Base-by-base conservation (phyloP, 2,113 vertebrate genomes). In the Hepsetus odoe region DNA sequence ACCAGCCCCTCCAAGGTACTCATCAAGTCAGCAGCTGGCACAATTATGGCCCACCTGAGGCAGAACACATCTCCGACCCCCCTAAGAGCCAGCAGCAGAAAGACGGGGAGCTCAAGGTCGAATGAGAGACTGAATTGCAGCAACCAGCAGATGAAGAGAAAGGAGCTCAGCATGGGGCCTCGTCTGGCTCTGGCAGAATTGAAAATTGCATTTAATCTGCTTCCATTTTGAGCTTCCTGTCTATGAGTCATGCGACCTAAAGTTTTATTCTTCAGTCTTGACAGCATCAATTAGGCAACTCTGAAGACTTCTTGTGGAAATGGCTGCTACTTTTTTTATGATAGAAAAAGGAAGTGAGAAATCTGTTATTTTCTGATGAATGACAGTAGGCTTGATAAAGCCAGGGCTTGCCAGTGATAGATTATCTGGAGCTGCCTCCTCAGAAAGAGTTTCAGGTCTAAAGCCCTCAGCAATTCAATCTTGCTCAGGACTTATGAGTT, bases 181-280 rank as follows among this genome's bases (percentile, higher is more conserved):
- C 24, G 61, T 69, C 76, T 82, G 75, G 64, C 67, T 72, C 67
- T 68, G 68, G 77, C 72, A 58, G 76, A 79, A 79, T 76, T 68
- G 83, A 82, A 84, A 81, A 84, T 72, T 81, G 66, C 83, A 68
- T 72, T 81, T 75, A 82, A 81, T 79, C 53, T 78, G 65, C 65
- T 62, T 74, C 67, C 75, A 71, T 62, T 61, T 74, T 68, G 28
- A 67, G 72, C 40, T 78, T 84, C 44, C 83, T 62, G 51, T 53
- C 26, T 44, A 40, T 64, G 66, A 71, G 69, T 81, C 66, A 56
- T 9, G 30, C 35, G 40, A 61, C 18, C 26, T 42, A 59, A 64
- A 38, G 26, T 56, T 80, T 79, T 72, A 28, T 66, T 72, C 76
- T 64, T 68, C 33, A 56, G 56, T 28, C 53, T 35, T 68, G 32